Conservation (phyloP, 2,113 vertebrate species). For the Scytalopus superciliaris region DNA sequence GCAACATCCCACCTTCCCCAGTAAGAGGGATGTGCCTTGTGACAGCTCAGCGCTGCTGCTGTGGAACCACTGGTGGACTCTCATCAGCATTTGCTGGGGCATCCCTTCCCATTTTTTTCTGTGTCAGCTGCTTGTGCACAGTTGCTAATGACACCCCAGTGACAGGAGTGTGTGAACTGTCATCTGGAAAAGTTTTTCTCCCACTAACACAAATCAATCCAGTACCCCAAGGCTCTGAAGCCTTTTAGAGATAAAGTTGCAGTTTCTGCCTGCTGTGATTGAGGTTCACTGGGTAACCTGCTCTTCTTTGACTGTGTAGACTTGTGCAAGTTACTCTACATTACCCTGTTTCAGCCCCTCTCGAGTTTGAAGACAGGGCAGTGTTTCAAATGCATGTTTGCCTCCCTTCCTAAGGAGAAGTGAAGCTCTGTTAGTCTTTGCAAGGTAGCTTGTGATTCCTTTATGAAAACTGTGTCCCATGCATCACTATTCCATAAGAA, state of each 20-base stretch:
- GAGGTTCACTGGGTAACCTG: not conserved
- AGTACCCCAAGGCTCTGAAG: not conserved
- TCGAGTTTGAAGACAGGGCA: fast-evolving
- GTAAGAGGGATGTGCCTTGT: not conserved
- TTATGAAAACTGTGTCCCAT: not conserved
- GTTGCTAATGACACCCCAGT: not conserved
- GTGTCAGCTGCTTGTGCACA: not conserved
- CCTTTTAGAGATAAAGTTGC: not conserved
- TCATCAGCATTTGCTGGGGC: not conserved
- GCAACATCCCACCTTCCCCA: not conserved
- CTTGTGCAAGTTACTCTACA: not conserved
- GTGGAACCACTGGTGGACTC: not conserved
- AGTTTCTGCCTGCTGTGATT: not conserved
- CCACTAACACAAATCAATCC: not conserved
- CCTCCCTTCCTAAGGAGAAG: not conserved
- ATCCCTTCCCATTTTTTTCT: not conserved
- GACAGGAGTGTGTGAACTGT: not conserved
- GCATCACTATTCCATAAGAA: not conserved
- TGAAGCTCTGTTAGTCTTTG: not conserved
- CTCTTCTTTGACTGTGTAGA: not conserved
- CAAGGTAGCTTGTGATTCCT: not conserved
- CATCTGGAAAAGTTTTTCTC: not conserved
- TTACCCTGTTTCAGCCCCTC: not conserved
- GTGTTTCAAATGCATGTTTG: not conserved
- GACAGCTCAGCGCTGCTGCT: not conserved